Percentiles rank a stretch among this genome's conserved stretches.
Evolutionary conservation across 2,113 vertebrate genomes (phyloP).

Genomic region (Chamaetylas fuelleborni): DNA sequence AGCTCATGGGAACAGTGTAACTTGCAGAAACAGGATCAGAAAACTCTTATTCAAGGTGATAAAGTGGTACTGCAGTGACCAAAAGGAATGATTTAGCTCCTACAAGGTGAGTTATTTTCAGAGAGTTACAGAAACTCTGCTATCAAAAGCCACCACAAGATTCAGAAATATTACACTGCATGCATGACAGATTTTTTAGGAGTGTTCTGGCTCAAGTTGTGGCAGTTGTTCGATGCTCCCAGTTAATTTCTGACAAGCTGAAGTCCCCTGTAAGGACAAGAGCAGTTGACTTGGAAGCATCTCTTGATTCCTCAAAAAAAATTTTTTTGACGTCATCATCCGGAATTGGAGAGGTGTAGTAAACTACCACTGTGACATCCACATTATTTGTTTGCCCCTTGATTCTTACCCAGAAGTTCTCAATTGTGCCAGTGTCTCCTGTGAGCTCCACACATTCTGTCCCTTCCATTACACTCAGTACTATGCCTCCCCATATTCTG

Average conservation of each 20-base stretch:
- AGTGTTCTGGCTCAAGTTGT: background rate
- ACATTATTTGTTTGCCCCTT: background rate
- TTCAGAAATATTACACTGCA: background rate
- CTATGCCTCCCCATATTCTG: background rate
- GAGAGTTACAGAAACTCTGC: background rate
- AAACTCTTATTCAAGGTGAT: background rate
- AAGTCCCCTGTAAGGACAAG: background rate
- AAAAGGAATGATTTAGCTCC: background rate
- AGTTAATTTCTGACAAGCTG: background rate
- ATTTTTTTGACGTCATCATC: background rate
- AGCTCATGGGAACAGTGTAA: background rate
- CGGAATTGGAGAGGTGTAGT: background rate
- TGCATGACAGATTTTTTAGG: background rate
- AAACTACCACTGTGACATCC: background rate
- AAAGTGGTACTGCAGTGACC: background rate
- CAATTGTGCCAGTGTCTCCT: accelerated
- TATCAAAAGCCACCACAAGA: background rate
- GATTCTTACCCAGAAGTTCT: background rate
- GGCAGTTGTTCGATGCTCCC: background rate
- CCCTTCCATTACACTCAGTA: too few species aligned
- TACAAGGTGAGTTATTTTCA: background rate
- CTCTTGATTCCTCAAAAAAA: background rate
- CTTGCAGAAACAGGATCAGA: background rate
- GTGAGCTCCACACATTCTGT: background rate
- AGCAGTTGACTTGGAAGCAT: accelerated